phyloP scores from a whole-genome alignment of 2,797 vertebrate genomes.

The Cyprinodon diabolis region DNA sequence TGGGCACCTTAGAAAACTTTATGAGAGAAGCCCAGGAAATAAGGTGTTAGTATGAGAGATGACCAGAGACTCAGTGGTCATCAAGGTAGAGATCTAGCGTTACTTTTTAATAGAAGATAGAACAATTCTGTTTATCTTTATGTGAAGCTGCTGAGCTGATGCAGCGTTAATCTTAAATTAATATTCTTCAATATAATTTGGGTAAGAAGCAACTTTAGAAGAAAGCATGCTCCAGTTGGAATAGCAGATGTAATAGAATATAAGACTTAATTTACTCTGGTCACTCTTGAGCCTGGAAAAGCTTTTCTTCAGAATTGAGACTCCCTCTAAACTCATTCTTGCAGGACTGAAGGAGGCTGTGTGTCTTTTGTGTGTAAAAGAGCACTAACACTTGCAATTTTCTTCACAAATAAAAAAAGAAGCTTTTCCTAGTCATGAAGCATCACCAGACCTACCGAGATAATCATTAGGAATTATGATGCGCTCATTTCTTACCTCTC shows the following conservation, averaged over 20 bases:
- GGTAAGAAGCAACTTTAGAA: not conserved
- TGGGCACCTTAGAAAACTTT: too few relatives aligned
- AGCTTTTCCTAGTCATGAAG: conserved; percentile 32
- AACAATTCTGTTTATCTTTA: not conserved
- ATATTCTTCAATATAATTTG: not conserved
- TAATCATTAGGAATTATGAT: conserved; percentile 71
- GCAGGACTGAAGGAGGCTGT: conserved; percentile 11
- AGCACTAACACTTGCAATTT: conserved; percentile 52
- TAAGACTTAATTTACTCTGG: conserved; percentile 14
- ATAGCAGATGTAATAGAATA: conserved; percentile 16
- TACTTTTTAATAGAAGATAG: too few relatives aligned
- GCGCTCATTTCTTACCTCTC: conserved; percentile 67
- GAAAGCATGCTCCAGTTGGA: conserved; percentile 21
- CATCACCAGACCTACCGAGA: conserved; percentile 55
- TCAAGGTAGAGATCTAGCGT: too few relatives aligned
- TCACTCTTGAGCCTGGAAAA: conserved; percentile 18
- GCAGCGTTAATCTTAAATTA: not conserved
- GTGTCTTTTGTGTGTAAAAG: conserved; percentile 20
- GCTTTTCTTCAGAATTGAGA: conserved; percentile 38
- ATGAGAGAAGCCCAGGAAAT: too few relatives aligned
- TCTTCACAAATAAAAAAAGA: conserved; percentile 25
- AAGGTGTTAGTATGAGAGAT: too few relatives aligned
- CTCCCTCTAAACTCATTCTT: conserved; percentile 38
- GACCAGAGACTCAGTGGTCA: too few relatives aligned
- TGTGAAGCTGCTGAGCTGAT: not conserved